Evolutionary conservation across 1,140 invertebrate genomes (phyloP).

Genomic region (Brachionus paranguensis): DNA sequence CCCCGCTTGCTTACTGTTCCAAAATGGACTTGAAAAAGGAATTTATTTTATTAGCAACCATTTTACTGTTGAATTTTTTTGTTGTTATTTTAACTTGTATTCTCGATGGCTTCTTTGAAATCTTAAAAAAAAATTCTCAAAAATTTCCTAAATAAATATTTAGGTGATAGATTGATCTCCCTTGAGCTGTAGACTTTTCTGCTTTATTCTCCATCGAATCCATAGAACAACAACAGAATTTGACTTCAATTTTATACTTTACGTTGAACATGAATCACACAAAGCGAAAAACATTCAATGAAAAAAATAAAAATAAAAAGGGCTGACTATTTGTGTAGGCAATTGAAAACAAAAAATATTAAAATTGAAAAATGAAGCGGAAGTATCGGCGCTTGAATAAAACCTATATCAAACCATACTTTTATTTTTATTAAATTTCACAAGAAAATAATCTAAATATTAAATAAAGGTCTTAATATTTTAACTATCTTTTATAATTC

Average conservation of each 20-base stretch:
- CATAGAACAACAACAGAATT: not conserved
- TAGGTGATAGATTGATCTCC: not conserved
- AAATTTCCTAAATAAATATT: not conserved
- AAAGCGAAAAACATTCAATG: not conserved
- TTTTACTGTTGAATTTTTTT: not conserved
- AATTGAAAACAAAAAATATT: not conserved
- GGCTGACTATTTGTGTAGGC: constrained; percentile 5
- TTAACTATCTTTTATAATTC: not conserved
- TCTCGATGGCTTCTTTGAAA: not conserved
- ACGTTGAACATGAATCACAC: not conserved
- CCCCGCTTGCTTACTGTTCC: no score
- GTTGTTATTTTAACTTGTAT: not conserved
- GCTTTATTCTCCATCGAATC: not conserved
- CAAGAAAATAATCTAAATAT: constrained; percentile 27
- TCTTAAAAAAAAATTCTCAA: not conserved
- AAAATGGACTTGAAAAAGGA: no score
- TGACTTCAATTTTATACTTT: not conserved
- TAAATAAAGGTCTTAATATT: constrained; percentile 34
- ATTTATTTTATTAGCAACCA: not conserved
- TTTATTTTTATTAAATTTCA: constrained; percentile 18
- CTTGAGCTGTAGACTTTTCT: not conserved
- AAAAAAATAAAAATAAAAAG: not conserved
- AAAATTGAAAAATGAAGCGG: not conserved
- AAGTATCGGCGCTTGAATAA: constrained; percentile 4
- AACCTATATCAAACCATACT: not conserved